Evolutionary conservation across 2,113 vertebrate species (phyloP).

Genomic region (Hystrix cristata): DNA sequence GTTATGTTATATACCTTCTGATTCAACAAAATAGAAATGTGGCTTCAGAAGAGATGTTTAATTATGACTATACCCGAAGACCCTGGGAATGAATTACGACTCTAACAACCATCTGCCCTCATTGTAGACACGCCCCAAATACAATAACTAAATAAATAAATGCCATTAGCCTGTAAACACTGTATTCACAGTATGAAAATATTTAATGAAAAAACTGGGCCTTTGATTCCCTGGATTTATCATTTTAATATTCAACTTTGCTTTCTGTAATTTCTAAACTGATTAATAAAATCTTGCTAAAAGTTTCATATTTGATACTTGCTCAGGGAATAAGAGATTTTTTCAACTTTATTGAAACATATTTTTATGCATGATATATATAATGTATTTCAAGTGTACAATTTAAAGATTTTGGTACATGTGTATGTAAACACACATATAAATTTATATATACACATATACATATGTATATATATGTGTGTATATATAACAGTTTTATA

Average conservation of each 20-base stretch:
- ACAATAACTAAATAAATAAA: not conserved
- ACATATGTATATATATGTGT: not conserved
- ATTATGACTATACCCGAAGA: not conserved
- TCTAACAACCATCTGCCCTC: not conserved
- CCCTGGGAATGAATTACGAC: not conserved
- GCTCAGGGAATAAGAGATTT: not conserved
- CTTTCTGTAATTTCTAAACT: not conserved
- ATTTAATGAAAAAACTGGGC: not conserved
- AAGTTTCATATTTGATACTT: not conserved
- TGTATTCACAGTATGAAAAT: not conserved
- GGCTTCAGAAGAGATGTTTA: conserved; percentile 22
- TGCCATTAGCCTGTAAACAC: not conserved
- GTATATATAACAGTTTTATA: not conserved
- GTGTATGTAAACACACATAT: not conserved
- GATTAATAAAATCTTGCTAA: not conserved
- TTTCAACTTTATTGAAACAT: not conserved
- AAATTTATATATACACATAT: not conserved
- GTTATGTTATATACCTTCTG: not conserved
- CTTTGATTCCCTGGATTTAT: not conserved
- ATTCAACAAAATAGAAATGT: conserved; percentile 62
- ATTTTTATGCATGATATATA: not conserved
- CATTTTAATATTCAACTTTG: not conserved
- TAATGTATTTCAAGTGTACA: not conserved
- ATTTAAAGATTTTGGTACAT: not conserved
- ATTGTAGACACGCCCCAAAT: not conserved